Evolutionary conservation across 2,797 vertebrate genomes (phyloP).

Genomic region (Diplodus sargus): DNA sequence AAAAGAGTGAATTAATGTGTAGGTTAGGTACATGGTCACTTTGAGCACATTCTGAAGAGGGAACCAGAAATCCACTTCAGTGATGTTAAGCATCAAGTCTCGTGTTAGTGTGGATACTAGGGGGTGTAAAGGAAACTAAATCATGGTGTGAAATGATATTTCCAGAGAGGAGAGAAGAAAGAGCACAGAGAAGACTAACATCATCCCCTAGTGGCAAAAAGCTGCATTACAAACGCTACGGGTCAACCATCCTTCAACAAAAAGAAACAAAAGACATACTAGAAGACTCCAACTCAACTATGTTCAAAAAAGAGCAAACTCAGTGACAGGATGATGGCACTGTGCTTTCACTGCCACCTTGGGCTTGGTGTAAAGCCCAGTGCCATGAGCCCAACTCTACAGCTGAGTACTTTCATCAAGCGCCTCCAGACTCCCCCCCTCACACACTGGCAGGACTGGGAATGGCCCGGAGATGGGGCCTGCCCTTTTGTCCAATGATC

Average conservation of each 20-base stretch:
- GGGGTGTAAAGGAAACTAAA: conserved; percentile 68
- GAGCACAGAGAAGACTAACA: conserved; percentile 83
- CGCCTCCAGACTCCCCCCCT: conserved; percentile 83
- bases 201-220: conserved; percentile 77
- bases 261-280: conserved; percentile 73
- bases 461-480: conserved; percentile 42
- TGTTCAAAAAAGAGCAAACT: conserved; percentile 84
- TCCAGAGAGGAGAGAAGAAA: conserved; percentile 79
- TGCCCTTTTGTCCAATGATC: conserved; percentile 73
- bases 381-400: conserved; percentile 86
- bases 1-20: conserved; percentile 74
- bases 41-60: conserved; percentile 62
- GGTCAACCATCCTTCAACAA: conserved; percentile 72
- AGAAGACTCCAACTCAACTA: conserved; percentile 81
- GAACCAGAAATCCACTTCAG: conserved; percentile 70
- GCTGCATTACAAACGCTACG: conserved; percentile 76
- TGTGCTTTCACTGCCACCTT: conserved; percentile 72
- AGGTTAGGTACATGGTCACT: conserved; percentile 72
- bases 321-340: conserved; percentile 84
- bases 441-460: conserved; percentile 86
- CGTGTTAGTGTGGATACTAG: conserved; percentile 78
- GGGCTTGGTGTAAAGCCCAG: conserved; percentile 78
- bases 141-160: conserved; percentile 69
- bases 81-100: conserved; percentile 76
- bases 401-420: conserved; percentile 89